Conservation (phyloP, 2,888 invertebrate genomes). For the Gortyna flavago region DNA sequence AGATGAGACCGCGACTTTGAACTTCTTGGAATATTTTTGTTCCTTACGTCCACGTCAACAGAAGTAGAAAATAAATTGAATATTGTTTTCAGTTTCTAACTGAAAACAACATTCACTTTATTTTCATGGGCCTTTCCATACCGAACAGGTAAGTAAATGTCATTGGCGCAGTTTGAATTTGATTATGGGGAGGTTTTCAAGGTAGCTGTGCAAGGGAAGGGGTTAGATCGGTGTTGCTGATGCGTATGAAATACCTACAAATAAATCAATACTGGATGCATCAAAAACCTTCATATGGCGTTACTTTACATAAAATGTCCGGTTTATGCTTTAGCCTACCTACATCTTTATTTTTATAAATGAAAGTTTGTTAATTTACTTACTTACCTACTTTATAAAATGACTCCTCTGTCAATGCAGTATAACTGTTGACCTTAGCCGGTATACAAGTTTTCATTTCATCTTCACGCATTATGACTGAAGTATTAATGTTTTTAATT, state of each 20-base stretch:
- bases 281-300: background rate
- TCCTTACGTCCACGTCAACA: constrained; percentile 3
- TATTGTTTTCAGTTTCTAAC: too few relatives aligned
- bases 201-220: constrained; percentile 6
- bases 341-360: constrained; percentile 5
- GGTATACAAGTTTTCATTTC: constrained; percentile 44
- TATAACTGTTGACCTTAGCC: constrained; percentile 47
- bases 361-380: constrained; percentile 16
- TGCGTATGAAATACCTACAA: constrained; percentile 11
- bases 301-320: background rate
- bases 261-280: constrained; percentile 8
- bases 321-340: background rate
- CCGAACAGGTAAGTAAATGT: constrained; percentile 14
- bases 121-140: background rate
- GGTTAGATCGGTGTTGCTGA: constrained; percentile 8
- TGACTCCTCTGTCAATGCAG: constrained; percentile 18
- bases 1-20: background rate
- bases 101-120: background rate
- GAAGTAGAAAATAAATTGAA: background rate
- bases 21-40: background rate
- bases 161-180: constrained; percentile 23
- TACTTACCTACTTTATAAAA: constrained; percentile 5
- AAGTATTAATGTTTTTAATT: constrained; percentile 67
- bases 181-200: constrained; percentile 23
- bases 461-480: constrained; percentile 55